Conservation (phyloP, 2,113 vertebrate genomes). For the Morone chrysops region DNA sequence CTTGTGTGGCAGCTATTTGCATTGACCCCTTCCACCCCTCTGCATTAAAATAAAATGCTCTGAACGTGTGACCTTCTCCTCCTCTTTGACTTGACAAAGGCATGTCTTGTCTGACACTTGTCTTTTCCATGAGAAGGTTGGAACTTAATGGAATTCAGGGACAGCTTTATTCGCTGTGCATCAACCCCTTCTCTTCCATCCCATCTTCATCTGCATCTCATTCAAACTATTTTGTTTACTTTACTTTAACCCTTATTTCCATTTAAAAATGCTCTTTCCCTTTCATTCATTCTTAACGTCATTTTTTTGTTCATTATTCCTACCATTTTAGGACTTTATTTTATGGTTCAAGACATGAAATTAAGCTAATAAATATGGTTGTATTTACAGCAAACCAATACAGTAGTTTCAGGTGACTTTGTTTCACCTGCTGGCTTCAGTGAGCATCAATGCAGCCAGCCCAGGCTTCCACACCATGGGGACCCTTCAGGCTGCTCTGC, state of each 20-base stretch:
- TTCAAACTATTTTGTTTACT: neutral
- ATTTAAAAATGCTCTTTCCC: neutral
- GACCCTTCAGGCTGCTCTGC: neutral
- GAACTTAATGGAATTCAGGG: neutral
- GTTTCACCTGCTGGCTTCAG: slow-evolving; percentile 12
- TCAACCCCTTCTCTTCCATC: neutral
- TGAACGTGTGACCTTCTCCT: neutral
- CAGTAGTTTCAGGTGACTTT: slow-evolving; percentile 13
- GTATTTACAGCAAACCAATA: neutral
- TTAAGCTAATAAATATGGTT: neutral
- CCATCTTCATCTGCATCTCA: neutral
- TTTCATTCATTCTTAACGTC: neutral
- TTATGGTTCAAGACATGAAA: neutral
- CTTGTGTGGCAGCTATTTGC: slow-evolving; percentile 8
- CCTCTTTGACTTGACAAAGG: neutral
- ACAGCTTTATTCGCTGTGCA: neutral
- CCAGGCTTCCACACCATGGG: neutral
- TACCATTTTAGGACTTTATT: neutral
- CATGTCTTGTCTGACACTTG: neutral
- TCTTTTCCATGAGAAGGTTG: slow-evolving; percentile 4
- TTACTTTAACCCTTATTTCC: neutral
- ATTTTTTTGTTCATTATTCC: neutral
- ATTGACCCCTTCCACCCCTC: slow-evolving; percentile 4
- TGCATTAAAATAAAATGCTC: slow-evolving; percentile 15
- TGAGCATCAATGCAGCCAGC: slow-evolving; percentile 23